These are phyloP conservation scores for Penelope pileata DNA, from an alignment of 2,113 vertebrate species.

Conservation along the genomic window DNA sequence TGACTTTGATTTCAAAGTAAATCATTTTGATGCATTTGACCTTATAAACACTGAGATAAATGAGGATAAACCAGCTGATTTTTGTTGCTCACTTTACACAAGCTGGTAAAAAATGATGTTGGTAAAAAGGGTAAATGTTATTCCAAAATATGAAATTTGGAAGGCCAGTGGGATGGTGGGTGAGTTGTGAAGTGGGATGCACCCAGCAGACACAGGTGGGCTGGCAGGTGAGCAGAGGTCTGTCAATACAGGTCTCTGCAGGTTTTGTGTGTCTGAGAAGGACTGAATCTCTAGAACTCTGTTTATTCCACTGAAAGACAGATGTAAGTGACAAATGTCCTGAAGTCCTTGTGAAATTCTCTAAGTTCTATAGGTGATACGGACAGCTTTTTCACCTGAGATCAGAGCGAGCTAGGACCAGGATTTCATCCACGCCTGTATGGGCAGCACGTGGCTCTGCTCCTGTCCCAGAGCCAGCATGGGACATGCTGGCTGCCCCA, in stretches of 20 bases:
- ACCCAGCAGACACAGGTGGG: neutral
- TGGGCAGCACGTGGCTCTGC: rapidly evolving
- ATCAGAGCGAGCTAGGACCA: neutral
- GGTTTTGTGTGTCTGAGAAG: neutral
- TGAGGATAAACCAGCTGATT: neutral
- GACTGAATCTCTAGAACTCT: neutral
- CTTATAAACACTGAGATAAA: neutral
- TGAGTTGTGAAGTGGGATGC: neutral
- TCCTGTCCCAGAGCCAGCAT: rapidly evolving
- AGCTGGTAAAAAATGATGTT: neutral
- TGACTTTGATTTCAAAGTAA: neutral
- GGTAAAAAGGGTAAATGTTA: neutral
- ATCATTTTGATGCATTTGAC: neutral
- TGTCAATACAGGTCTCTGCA: neutral
- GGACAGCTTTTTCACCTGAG: neutral
- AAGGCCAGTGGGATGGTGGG: neutral
- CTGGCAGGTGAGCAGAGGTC: neutral
- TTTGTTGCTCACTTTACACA: neutral
- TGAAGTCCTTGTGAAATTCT: neutral
- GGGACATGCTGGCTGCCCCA: neutral
- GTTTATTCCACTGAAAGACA: neutral
- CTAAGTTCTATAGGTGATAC: neutral
- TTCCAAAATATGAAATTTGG: neutral
- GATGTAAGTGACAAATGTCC: neutral
- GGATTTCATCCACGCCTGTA: neutral